phyloP scores from a whole-genome alignment of 1,140 invertebrate genomes.

The Sarcophaga peregrina region DNA sequence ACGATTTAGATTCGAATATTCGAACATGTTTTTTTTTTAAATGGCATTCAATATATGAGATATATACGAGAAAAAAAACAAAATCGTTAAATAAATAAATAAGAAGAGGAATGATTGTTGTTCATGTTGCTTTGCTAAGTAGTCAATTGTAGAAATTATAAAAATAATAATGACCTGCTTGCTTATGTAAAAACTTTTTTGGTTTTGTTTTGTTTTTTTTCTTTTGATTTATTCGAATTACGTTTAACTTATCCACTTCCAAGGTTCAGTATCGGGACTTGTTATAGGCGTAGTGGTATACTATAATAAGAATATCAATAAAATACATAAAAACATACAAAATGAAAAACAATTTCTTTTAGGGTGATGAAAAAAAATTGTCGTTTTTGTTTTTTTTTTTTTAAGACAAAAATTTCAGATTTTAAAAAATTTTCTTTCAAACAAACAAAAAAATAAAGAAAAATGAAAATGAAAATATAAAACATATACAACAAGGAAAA shows the following conservation, averaged over 20 bases:
- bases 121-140: conserved; percentile 23
- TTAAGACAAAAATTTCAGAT: neutral
- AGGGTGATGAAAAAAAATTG: neutral
- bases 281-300: conserved; percentile 81
- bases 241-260: conserved; percentile 77
- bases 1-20: neutral
- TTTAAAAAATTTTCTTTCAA: neutral
- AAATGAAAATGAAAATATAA: too few species aligned
- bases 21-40: too few species aligned
- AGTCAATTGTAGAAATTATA: conserved; percentile 3
- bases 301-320: conserved; percentile 67
- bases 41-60: neutral
- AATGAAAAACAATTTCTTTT: neutral
- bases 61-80: conserved; percentile 20
- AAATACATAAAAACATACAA: conserved; percentile 34
- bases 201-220: conserved; percentile 39
- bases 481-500: too few species aligned
- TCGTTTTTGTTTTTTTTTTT: neutral
- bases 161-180: conserved; percentile 52
- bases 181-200: conserved; percentile 39
- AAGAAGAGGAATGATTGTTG: conserved; percentile 34
- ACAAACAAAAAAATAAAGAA: too few species aligned
- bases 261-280: conserved; percentile 84
- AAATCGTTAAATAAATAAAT: neutral
- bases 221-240: conserved; percentile 47